These are phyloP conservation scores for Gobio gobio DNA, from an alignment of 2,113 vertebrate genomes.

Conservation along the genomic window DNA sequence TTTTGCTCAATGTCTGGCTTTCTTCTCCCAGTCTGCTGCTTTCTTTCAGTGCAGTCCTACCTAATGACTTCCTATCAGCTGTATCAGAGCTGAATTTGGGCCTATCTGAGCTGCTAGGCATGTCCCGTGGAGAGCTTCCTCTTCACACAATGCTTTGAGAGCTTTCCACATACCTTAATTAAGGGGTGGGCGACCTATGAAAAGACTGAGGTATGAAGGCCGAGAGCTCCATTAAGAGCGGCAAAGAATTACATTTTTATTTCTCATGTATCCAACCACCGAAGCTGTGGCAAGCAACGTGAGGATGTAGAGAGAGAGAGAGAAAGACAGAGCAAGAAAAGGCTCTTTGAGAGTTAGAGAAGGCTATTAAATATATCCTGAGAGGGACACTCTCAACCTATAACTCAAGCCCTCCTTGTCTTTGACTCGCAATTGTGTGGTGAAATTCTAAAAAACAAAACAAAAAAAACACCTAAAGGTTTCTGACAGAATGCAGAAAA, in stretches of 20 bases:
- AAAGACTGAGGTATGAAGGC: slow-evolving; percentile 11
- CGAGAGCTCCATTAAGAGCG: slow-evolving; percentile 34
- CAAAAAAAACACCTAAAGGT: neutral
- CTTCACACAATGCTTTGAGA: slow-evolving; percentile 16
- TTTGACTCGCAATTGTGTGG: slow-evolving; percentile 28
- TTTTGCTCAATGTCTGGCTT: slow-evolving; percentile 8
- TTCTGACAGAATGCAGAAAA: neutral
- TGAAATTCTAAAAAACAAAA: neutral
- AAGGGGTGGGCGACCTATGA: slow-evolving; percentile 40
- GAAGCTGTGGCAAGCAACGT: neutral
- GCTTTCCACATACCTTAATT: slow-evolving; percentile 42
- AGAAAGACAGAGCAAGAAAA: slow-evolving; percentile 18
- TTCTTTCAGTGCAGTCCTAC: slow-evolving; percentile 8
- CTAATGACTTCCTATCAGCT: slow-evolving; percentile 41
- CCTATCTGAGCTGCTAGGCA: slow-evolving; percentile 13
- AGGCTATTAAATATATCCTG: slow-evolving; percentile 38
- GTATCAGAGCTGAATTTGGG: slow-evolving; percentile 34
- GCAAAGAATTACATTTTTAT: slow-evolving; percentile 41
- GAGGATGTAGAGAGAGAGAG: neutral
- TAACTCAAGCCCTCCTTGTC: slow-evolving; percentile 24
- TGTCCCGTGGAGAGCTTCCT: slow-evolving; percentile 18
- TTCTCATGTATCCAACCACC: slow-evolving; percentile 21
- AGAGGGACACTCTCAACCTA: slow-evolving; percentile 7
- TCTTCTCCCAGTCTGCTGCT: neutral
- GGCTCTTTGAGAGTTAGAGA: slow-evolving; percentile 16